These are phyloP conservation scores for Hephaestus fuliginosus DNA, from an alignment of 2,797 vertebrate genomes.

Conservation along the genomic window DNA sequence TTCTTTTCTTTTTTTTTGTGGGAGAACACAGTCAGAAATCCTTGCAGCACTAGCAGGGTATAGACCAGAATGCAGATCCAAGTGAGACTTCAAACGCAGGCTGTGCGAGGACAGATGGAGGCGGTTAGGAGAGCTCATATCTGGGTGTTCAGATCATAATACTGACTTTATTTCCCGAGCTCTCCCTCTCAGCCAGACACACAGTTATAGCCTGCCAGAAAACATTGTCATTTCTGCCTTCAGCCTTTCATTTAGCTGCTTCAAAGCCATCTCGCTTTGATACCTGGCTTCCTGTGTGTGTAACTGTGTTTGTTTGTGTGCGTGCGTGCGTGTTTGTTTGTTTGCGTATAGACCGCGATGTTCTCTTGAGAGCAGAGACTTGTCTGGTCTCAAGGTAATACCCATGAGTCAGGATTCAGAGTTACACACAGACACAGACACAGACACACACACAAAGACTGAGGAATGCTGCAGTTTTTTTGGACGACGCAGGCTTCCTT, in stretches of 20 bases:
- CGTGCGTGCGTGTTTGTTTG: slow-evolving; percentile 12
- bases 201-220: slow-evolving; percentile 74
- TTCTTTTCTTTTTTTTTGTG: neutral
- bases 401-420: slow-evolving; percentile 66
- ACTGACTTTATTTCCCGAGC: slow-evolving; percentile 77
- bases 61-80: slow-evolving; percentile 60
- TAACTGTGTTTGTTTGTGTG: slow-evolving; percentile 31
- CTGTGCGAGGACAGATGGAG: slow-evolving; percentile 78
- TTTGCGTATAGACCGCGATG: slow-evolving; percentile 45
- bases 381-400: slow-evolving; percentile 72
- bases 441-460: slow-evolving; percentile 16
- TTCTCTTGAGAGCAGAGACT: slow-evolving; percentile 68
- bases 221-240: slow-evolving; percentile 74
- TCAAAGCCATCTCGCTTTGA: slow-evolving; percentile 72
- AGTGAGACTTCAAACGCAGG: slow-evolving; percentile 74
- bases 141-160: slow-evolving; percentile 78
- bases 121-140: slow-evolving; percentile 77
- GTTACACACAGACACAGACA: slow-evolving; percentile 41
- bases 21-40: slow-evolving; percentile 47
- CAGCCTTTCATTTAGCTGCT: slow-evolving; percentile 74
- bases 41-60: slow-evolving; percentile 46
- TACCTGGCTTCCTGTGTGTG: slow-evolving; percentile 64
- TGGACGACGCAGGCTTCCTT: slow-evolving; percentile 27
- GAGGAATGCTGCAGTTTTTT: slow-evolving; percentile 40
- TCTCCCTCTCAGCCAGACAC: slow-evolving; percentile 70